Evolutionary conservation across 2,888 invertebrate species (phyloP).

Genomic region (Synergus itoensis): DNA sequence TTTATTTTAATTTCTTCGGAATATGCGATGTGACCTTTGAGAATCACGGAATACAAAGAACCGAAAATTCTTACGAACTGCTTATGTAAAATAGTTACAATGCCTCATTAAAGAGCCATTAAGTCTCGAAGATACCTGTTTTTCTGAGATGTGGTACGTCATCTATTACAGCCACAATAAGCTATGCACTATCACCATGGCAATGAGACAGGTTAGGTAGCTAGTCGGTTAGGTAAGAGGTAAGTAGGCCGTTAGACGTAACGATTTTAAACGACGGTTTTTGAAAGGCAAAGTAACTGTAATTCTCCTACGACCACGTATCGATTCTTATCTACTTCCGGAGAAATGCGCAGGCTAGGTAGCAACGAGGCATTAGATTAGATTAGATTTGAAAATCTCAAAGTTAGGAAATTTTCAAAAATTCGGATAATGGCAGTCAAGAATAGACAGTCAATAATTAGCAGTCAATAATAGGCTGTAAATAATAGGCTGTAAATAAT

Average conservation of each 20-base stretch:
- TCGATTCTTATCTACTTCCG: conserved; percentile 36
- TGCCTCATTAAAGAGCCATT: neutral
- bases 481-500: too few species aligned
- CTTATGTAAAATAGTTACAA: conserved; percentile 14
- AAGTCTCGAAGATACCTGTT: conserved; percentile 11
- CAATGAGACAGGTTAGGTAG: conserved; percentile 38
- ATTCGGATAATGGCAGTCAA: neutral
- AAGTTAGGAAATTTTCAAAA: neutral
- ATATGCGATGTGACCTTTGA: neutral
- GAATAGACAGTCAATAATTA: neutral
- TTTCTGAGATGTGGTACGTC: conserved; percentile 12
- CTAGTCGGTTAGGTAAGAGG: conserved; percentile 49
- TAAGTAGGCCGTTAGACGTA: conserved; percentile 57
- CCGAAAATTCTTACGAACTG: neutral
- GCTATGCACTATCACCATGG: conserved; percentile 31
- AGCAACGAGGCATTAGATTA: neutral
- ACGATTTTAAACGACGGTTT: conserved; percentile 58
- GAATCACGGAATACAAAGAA: neutral
- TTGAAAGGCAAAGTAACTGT: conserved; percentile 52
- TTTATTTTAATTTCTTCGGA: neutral
- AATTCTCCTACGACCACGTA: conserved; percentile 20
- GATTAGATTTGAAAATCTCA: conserved; percentile 16
- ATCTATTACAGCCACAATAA: conserved; percentile 13
- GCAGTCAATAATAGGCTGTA: too few species aligned
- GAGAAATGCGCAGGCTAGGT: conserved; percentile 25